Base-by-base conservation (phyloP, 2,888 invertebrate species). In the Sinotaia quadrata region DNA sequence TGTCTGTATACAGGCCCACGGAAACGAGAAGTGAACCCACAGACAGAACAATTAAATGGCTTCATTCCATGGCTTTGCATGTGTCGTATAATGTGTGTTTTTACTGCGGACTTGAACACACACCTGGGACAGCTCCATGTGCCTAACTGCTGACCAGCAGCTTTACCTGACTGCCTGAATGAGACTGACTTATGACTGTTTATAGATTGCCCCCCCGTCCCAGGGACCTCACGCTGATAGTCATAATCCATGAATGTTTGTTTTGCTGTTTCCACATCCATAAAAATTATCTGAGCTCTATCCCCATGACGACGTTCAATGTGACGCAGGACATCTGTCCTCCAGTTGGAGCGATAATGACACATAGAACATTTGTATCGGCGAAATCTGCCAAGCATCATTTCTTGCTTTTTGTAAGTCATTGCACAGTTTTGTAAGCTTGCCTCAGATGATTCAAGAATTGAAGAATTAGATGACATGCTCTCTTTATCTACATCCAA, bases 251-350 rank as follows among this genome's bases (percentile, higher is more conserved):
- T 74, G 5, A 85, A 72, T 8, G 84, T 80, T 31, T 76, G 68
- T 49, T 73, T 75, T 10, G 84, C 81, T 41, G 78, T 75, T 8
- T 85, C 81, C 36, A 73, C 73, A 65, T 81, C 80, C 56, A 85
- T 69, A 12, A 79, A 52, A 21, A 82, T 69, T 5, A 85, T 73
- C 37, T 77, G 74, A 5, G 78, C 78, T 2, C 68, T 62, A 2
- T 71, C 63, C 24, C 65, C 76, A 76, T 88, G 88, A 29, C 78
- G 79, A 8, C 84, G 76, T 83, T 95, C 93, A 76, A 97, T 96
- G 88, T 98, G 98, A 88, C 97, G 95, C 33, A 95, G 95, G 72
- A 97, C 95, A 89, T 97, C 97, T 95, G 96, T 97, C 75, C 96
- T 92, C 96, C 97, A 97, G 87, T 97, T 97, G 34, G 96, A 96